Conservation (phyloP, 2,797 vertebrate species). For the Sebastes trivittatus region DNA sequence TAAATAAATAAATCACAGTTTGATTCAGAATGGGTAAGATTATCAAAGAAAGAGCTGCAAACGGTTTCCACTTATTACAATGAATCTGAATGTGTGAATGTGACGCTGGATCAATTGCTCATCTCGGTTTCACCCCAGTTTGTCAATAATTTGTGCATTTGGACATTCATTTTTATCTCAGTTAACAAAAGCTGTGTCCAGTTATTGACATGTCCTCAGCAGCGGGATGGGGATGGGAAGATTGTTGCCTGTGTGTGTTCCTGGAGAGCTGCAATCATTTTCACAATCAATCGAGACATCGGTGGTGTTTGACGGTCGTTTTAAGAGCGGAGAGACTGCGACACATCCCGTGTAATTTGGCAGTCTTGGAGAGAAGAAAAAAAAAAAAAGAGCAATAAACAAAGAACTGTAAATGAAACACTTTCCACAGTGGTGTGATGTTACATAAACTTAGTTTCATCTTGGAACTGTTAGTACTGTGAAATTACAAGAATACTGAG, state of each 20-base stretch:
- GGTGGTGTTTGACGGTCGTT: constrained; percentile 8
- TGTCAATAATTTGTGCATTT: not conserved
- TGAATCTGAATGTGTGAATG: not conserved
- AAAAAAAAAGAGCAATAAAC: not conserved
- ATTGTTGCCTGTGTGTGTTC: not conserved
- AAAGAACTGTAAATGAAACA: not conserved
- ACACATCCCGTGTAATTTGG: constrained; percentile 19
- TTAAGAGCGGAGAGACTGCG: constrained; percentile 3
- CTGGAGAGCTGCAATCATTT: not conserved
- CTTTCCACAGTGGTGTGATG: not conserved
- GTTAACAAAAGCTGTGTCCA: constrained; percentile 4
- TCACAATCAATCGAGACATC: not conserved
- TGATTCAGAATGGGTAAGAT: too few relatives aligned
- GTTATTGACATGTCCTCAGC: constrained; percentile 19
- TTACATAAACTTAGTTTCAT: not conserved
- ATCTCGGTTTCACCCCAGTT: not conserved
- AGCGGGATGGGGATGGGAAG: not conserved
- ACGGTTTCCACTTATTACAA: not conserved
- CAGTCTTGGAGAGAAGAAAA: not conserved
- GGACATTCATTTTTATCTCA: not conserved
- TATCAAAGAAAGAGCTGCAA: not conserved
- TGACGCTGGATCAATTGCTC: not conserved
- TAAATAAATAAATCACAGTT: too few relatives aligned
- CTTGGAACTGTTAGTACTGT: not conserved
- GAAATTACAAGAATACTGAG: not conserved